Evolutionary conservation across 2,797 vertebrate species (phyloP), one percentile per base, ranked within the genome.

Genomic region (Fistularia tabacaria): DNA sequence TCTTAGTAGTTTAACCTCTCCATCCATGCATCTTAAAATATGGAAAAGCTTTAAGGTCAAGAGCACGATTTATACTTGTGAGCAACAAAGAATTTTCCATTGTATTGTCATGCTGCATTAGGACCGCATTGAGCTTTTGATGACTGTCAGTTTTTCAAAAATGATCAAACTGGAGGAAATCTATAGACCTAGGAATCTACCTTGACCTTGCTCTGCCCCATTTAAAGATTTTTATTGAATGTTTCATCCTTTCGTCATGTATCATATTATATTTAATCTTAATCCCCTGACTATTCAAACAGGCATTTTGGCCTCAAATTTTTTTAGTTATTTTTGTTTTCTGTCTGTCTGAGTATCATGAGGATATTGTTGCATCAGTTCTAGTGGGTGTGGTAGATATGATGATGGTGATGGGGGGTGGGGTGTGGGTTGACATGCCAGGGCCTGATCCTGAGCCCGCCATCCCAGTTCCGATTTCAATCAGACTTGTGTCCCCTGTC

Each of bases 351-450:
- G 69, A 72, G 69, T 77, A 71, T 79, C 72, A 72, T 79, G 77
- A 71, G 63, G 59, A 57, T 56, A 53, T 14, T 1, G 46, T 77
- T 76, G 73, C 80, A 82, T 83, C 83, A 66, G 69, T 71, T 83
- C 70, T 82, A 71, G 25, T 25, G 25, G 25, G 25, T 2, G 25
- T 25, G 25, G 25, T 25, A 25, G 25, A 3, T 25, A 25, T 25
- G 25, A 5, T 25, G 25, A 25, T 25, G 25, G 25, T 25, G 25
- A 25, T 25, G 25, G 25, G 25, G 25, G 2, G 25, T 5, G 25
- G 25, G 25, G 54, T 57, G 59, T 69, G 71, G 66, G 72, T 80
- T 75, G 73, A 80, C 85, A 84, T 83, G 80, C 76, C 76, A 80
- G 57, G 69, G 74, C 74, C 73, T 83, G 74, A 76, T 64, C 75